Conservation (phyloP, 2,888 invertebrate genomes). For the Gisinianus flammeolus region DNA sequence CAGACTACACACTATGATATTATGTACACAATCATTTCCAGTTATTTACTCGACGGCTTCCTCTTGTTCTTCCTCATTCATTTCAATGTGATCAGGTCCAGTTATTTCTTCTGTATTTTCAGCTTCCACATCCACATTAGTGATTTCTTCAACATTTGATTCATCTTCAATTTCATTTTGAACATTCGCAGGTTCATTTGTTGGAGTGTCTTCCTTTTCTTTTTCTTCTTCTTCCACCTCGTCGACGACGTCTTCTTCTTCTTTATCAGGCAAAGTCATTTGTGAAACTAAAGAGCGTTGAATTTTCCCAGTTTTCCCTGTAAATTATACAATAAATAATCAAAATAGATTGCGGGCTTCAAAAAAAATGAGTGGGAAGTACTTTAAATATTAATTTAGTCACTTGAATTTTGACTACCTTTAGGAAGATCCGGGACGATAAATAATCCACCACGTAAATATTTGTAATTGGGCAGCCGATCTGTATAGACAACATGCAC, state of each 20-base stretch:
- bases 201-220: background rate
- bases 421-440: conserved; percentile 30
- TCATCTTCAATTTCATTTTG: background rate
- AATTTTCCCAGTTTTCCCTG: conserved; percentile 55
- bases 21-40: background rate
- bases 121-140: background rate
- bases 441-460: conserved; percentile 37
- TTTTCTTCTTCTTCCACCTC: background rate
- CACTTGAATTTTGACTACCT: conserved; percentile 19
- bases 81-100: background rate
- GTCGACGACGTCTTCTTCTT: background rate
- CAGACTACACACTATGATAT: no score
- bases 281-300: conserved; percentile 45
- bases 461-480: conserved; percentile 31
- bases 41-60: background rate
- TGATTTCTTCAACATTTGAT: background rate
- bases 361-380: no score
- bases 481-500: conserved; percentile 28
- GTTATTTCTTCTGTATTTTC: background rate
- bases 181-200: background rate
- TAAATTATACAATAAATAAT: background rate
- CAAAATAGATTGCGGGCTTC: no score
- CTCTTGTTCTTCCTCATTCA: background rate
- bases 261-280: background rate
- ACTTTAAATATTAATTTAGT: no score